Evolutionary conservation across 2,797 vertebrate species (phyloP), one percentile per base, ranked within the genome.

Genomic region (Myotis planiceps): DNA sequence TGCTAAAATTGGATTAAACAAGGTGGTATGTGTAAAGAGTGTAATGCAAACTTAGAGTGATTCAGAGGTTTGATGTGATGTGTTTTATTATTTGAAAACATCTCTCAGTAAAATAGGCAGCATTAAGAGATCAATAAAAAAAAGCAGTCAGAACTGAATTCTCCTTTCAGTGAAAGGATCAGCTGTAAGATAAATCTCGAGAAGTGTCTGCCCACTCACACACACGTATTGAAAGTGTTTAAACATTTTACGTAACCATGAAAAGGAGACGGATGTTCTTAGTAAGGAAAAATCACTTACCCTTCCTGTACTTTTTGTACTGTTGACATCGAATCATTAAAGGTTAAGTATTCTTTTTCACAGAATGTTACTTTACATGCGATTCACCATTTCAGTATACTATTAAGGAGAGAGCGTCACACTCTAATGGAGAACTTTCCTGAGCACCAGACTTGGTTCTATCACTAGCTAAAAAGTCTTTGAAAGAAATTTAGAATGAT

Each of bases 71-170:
- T 85, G 34, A 96, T 72, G 42, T 32, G 23, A 66, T 83, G 4
- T 75, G 25, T 55, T 51, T 88, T 29, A 34, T 81, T 79, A 60
- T 51, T 92, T 88, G 39, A 92, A 96, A 82, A 79, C 27, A 51
- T 88, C 88, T 76, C 65, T 82, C 23, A 53, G 69, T 42, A 90
- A 83, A 66, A 72, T 29, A 49, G 49, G 51, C 68, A 68, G 27
- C 45, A 47, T 79, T 76, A 42, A 87, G 23, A 81, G 39, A 86
- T 74, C 2, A 29, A 29, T 84, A 9, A 58, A 58, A 69, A 92
- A 92, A 92, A 84, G n/a, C 10, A 89, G 1, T 10, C 72, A 76
- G 51, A 90, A 63, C 10, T 82, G 66, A 84, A 81, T 81, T 94
- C 66, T 95, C 37, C 71, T 71, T 75, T 23, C n/a, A 68, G 15